Evolutionary conservation across 2,113 vertebrate genomes (phyloP).

Genomic region (Onychostruthus taczanowskii): DNA sequence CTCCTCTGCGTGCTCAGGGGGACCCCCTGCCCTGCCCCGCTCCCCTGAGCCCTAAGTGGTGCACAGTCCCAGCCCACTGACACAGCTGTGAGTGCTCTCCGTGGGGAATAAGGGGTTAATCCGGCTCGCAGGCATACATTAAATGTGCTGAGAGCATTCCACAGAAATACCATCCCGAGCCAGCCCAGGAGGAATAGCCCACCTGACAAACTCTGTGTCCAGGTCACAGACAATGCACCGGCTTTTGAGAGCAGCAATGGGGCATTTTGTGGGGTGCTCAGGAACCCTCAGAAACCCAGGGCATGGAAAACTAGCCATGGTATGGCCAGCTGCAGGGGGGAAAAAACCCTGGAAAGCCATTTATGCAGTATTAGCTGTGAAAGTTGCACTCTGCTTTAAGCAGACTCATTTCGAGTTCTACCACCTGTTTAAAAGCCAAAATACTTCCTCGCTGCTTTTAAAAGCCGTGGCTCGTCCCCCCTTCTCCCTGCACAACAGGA

Average conservation of each 20-base stretch:
- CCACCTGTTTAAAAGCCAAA: constrained; percentile 13
- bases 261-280: background rate
- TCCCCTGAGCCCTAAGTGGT: accelerated
- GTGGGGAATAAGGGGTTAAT: background rate
- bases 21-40: background rate
- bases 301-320: background rate
- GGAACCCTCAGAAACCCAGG: background rate
- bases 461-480: background rate
- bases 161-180: background rate
- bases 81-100: accelerated
- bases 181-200: background rate
- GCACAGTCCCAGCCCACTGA: background rate
- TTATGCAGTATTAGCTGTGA: background rate
- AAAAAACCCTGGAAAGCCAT: background rate
- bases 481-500: background rate
- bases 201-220: background rate
- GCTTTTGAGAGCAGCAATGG: background rate
- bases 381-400: background rate
- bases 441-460: background rate
- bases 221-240: background rate
- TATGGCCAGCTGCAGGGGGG: background rate
- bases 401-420: background rate
- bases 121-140: background rate
- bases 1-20: accelerated
- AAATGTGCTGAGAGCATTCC: constrained; percentile 31